These are phyloP conservation scores for Meiosimyza platycephala DNA, from an alignment of 2,888 invertebrate species.

Conservation along the genomic window DNA sequence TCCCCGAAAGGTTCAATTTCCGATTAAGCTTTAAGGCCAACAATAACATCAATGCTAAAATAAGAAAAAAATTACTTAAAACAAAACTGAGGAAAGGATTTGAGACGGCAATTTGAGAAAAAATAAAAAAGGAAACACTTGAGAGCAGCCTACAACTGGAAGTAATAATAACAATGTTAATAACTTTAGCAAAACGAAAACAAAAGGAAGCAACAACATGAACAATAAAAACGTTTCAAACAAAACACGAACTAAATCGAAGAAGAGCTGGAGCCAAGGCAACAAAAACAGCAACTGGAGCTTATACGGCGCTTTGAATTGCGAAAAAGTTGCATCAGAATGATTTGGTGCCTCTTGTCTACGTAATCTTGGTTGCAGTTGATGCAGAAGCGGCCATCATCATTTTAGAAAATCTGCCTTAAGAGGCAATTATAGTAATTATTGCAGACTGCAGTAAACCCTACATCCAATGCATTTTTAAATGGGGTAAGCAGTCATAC, in stretches of 20 bases:
- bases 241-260: slow-evolving; percentile 30
- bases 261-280: not conserved
- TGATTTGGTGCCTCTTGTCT: not conserved
- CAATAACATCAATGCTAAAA: slow-evolving; percentile 13
- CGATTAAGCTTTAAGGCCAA: slow-evolving; percentile 49
- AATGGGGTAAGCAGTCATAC: no score
- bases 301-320: not conserved
- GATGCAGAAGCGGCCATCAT: slow-evolving; percentile 43
- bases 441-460: slow-evolving; percentile 49
- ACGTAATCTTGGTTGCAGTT: slow-evolving; percentile 33
- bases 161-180: not conserved
- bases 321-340: not conserved
- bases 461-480: not conserved
- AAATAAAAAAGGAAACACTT: not conserved
- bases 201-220: slow-evolving; percentile 5
- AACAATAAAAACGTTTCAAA: slow-evolving; percentile 21
- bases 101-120: not conserved
- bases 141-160: not conserved
- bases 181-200: not conserved
- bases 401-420: slow-evolving; percentile 66
- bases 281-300: not conserved
- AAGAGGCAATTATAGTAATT: slow-evolving; percentile 66
- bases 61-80: not conserved
- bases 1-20: slow-evolving; percentile 59
- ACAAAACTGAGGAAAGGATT: slow-evolving; percentile 3